Base-by-base conservation (phyloP, 2,888 invertebrate genomes). In the Aspidiotus rigidus region DNA sequence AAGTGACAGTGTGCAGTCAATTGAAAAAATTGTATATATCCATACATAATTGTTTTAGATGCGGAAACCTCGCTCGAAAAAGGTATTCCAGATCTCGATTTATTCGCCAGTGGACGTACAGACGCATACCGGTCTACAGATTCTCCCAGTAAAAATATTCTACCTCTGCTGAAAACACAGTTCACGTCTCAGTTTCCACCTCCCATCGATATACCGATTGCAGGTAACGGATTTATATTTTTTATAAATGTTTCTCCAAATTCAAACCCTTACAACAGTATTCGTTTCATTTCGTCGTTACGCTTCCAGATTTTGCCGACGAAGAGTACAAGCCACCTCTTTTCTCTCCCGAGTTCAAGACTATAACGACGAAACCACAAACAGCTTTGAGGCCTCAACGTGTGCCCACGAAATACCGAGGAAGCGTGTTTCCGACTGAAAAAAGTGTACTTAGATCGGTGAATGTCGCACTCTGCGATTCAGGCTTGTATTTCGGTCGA, bases 131-230 rank as follows among this genome's bases (percentile, higher is more conserved):
- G 66, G n/a, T 66, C 66, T 1, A 44, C 57, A 40, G 13, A 55
- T 15, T 42, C 66, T 8, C 56, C 66, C n/a, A 57, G 42, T 1
- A 66, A 66, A 56, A 66, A 66, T 28, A 41, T 57, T 10, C 66
- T 56, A 7, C 56, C 66, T 16, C 16, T 66, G 17, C 13, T 66
- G 16, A 66, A 66, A 17, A 57, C 57, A 0, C 66, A 66, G 16
- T 66, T 66, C 57, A 66, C 66, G 13, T 66, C 66, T 3, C 66
- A 66, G 59, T 66, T 66, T 17, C 66, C 66, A 17, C 66, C 56
- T 11, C 66, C 66, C 28, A 55, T 66, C 13, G 66, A 66, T 13
- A 57, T 66, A 28, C 66, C 66, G 13, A 42, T 66, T 42, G 49
- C 66, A 16, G 66, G 64, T 64, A 64, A n/a, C 1, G 3, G 16